These are phyloP conservation scores for Callaeas wilsoni DNA, from an alignment of 2,113 vertebrate genomes.

Conservation along the genomic window DNA sequence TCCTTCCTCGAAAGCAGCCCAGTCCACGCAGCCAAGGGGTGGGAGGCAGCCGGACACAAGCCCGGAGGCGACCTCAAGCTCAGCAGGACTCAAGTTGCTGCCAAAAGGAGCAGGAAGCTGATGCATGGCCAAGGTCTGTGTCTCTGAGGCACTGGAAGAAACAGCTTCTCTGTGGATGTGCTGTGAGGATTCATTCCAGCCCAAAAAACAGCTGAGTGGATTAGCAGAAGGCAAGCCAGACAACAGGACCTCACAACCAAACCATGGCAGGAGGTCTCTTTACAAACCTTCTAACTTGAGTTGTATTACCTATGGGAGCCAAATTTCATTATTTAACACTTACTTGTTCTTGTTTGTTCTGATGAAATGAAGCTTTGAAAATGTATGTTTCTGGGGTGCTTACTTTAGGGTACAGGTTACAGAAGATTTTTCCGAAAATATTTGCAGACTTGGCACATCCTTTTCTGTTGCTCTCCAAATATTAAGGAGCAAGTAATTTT, in stretches of 20 bases:
- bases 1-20: background rate
- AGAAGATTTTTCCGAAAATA: background rate
- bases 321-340: background rate
- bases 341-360: background rate
- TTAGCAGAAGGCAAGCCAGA: background rate
- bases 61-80: background rate
- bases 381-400: background rate
- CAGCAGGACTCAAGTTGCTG: background rate
- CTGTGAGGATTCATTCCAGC: background rate
- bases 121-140: background rate
- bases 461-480: background rate
- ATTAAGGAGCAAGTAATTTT: background rate
- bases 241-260: background rate
- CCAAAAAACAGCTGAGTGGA: fast-evolving
- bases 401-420: background rate
- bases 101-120: background rate
- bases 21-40: fast-evolving
- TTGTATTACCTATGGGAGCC: background rate
- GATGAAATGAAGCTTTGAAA: background rate
- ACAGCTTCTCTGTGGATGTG: background rate
- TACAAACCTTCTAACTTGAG: background rate
- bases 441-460: background rate
- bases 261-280: background rate
- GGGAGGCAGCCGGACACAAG: fast-evolving
- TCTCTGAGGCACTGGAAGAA: background rate